phyloP scores from a whole-genome alignment of 2,113 vertebrate species.

The Glaucomys volans region DNA sequence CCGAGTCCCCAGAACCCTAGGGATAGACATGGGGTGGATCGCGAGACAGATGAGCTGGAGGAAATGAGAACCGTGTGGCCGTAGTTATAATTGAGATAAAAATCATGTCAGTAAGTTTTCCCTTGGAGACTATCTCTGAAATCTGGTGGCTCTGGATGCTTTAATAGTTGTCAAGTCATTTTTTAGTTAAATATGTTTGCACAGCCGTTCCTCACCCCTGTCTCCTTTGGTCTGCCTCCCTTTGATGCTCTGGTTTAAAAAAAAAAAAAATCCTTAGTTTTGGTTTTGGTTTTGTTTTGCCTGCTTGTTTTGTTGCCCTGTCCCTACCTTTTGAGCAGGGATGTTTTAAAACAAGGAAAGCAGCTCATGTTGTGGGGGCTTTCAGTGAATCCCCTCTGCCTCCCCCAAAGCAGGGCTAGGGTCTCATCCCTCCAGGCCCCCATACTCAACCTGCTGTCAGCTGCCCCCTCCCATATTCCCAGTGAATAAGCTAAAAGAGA shows the following conservation, averaged over 20 bases:
- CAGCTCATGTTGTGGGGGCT: not conserved
- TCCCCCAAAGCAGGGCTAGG: not conserved
- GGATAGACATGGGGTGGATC: not conserved
- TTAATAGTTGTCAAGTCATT: not conserved
- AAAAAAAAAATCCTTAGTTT: not conserved
- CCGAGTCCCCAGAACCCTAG: not conserved
- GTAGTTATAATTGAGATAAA: conserved; percentile 15
- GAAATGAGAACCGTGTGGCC: not conserved
- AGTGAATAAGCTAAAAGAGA: not conserved
- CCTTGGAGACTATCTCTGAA: not conserved
- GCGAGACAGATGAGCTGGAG: not conserved
- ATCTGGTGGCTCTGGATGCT: not conserved
- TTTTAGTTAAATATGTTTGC: not conserved
- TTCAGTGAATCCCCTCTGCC: not conserved
- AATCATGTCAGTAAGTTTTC: conserved; percentile 4
- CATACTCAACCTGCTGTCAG: too few relatives aligned
- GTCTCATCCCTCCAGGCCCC: not conserved
- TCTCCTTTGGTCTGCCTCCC: not conserved
- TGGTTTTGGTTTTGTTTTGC: not conserved
- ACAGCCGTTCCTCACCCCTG: not conserved
- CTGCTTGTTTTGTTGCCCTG: not conserved
- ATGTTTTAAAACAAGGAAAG: conserved; percentile 3
- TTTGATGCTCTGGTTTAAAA: conserved; percentile 33
- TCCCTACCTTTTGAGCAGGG: not conserved
- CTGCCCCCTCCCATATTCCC: not conserved